Conservation (phyloP, 2,113 vertebrate species). For the Falcunculus frontatus region DNA sequence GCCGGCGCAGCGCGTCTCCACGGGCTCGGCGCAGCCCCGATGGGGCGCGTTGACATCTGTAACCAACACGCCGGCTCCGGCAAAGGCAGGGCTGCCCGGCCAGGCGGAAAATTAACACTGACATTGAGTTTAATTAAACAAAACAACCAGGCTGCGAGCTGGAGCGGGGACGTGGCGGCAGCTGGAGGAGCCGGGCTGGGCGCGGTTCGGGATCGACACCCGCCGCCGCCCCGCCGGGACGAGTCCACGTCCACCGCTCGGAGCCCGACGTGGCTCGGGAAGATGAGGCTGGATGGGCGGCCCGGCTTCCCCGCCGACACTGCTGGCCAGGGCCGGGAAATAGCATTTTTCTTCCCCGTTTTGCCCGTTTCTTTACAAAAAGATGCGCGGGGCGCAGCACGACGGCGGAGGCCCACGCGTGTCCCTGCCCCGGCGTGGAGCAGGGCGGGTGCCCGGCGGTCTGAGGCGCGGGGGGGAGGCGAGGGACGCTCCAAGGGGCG, state of each 20-base stretch:
- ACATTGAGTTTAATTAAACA: slow-evolving; percentile 74
- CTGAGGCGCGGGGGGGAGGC: accelerated
- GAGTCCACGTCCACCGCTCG: background rate
- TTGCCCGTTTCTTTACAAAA: background rate
- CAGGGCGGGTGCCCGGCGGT: too few relatives aligned
- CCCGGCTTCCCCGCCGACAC: background rate
- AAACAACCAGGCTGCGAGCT: slow-evolving; percentile 54
- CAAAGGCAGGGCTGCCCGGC: slow-evolving; percentile 56
- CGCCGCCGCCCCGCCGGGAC: background rate
- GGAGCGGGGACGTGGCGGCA: slow-evolving; percentile 21
- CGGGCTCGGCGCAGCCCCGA: slow-evolving; percentile 7
- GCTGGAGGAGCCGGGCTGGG: slow-evolving; percentile 14
- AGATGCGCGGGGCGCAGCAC: background rate
- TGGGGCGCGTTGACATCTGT: slow-evolving; percentile 54
- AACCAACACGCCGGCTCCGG: slow-evolving; percentile 53
- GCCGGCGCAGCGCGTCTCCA: background rate
- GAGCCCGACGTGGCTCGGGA: background rate
- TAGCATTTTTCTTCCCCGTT: background rate
- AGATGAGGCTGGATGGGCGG: background rate
- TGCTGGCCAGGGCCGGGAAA: background rate
- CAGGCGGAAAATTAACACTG: slow-evolving; percentile 72
- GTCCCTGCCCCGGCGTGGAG: background rate
- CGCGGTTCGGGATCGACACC: background rate
- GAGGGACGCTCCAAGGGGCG: background rate
- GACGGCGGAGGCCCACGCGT: background rate